A percentile compares a stretch with the other conserved stretches of the same genome.
Conservation (phyloP, 2,797 vertebrate genomes). For the Prionace glauca region DNA sequence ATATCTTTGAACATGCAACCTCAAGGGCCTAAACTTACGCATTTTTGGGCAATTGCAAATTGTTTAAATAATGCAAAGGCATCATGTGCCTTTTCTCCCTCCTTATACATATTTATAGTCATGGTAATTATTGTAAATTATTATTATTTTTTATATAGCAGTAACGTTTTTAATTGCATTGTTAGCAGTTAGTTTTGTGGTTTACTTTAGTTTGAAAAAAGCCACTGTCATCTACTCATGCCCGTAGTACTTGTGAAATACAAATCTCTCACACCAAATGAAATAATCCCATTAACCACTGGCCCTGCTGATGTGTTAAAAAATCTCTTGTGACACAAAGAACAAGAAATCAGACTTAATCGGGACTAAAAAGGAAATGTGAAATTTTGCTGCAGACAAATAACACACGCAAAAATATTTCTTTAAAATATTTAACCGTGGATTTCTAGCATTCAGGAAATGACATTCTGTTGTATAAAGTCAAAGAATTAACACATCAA, state of each 20-base stretch:
- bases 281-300: not conserved
- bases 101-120: not conserved
- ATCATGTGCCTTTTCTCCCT: not conserved
- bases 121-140: not conserved
- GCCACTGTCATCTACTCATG: not conserved
- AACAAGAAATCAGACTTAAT: not conserved
- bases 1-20: not conserved
- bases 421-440: not conserved
- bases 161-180: not conserved
- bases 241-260: not conserved
- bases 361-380: not conserved
- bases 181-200: not conserved
- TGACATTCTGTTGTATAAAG: not conserved
- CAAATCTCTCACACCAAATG: not conserved
- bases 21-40: not conserved
- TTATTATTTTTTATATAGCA: not conserved
- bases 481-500: conserved; percentile 7
- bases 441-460: not conserved
- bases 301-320: not conserved
- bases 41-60: not conserved
- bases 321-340: not conserved
- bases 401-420: not conserved
- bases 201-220: conserved; percentile 9
- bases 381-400: not conserved
- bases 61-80: not conserved